Evolutionary conservation across 1,140 invertebrate species (phyloP).

Genomic region (Drosophila pseudoananassae): DNA sequence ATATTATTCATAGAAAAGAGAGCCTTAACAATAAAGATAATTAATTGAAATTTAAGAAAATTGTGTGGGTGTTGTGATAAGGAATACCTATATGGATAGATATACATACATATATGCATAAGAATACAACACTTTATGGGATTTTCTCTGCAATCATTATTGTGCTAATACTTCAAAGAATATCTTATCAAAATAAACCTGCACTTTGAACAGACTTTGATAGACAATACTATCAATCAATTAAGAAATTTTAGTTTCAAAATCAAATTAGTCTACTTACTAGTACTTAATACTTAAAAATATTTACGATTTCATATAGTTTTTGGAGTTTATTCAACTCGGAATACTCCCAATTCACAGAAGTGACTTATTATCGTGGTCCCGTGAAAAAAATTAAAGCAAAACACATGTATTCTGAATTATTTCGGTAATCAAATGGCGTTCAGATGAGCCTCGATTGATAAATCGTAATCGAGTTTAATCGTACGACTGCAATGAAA

Average conservation of each 20-base stretch:
- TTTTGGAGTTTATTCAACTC: not conserved
- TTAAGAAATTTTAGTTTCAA: not conserved
- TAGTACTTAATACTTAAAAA: too few species aligned
- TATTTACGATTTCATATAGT: not conserved
- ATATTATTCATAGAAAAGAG: not conserved
- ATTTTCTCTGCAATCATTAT: too few species aligned
- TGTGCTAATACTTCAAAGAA: not conserved
- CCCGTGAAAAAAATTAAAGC: constrained; percentile 19
- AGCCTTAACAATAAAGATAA: not conserved
- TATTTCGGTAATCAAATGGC: constrained; percentile 45
- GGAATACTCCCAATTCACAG: not conserved
- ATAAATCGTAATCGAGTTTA: constrained; percentile 32
- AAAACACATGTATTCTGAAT: constrained; percentile 35
- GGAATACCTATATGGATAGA: not conserved
- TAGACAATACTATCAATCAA: too few species aligned
- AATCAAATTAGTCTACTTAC: too few species aligned
- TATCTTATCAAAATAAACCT: not conserved
- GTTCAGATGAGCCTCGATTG: constrained; percentile 26
- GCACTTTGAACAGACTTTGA: too few species aligned
- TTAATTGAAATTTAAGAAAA: not conserved
- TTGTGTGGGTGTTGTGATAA: not conserved
- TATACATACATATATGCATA: not conserved
- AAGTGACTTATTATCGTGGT: constrained; percentile 7
- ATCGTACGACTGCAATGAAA: constrained; percentile 20
- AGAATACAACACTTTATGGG: not conserved